A percentile compares a stretch with the other conserved stretches of the same genome.
Conservation (phyloP, 2,797 vertebrate genomes). For the Gymnopithys bicolor region DNA sequence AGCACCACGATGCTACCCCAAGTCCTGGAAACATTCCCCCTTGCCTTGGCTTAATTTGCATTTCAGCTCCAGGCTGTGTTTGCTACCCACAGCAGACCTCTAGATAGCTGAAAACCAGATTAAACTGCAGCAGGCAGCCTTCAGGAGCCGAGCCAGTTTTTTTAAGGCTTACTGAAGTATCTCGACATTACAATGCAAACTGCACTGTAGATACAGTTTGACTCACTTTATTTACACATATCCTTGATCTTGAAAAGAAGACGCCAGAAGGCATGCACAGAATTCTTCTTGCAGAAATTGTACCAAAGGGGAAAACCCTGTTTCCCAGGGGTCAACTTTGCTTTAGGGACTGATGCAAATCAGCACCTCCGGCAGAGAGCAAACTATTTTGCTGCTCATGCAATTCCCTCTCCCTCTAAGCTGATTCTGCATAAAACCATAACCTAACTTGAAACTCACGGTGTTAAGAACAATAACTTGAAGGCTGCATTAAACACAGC, state of each 20-base stretch:
- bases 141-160: not conserved
- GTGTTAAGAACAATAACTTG: constrained; percentile 37
- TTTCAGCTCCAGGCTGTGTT: not conserved
- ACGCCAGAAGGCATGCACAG: not conserved
- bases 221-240: not conserved
- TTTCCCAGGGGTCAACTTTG: constrained; percentile 12
- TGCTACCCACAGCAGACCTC: not conserved
- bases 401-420: constrained; percentile 17
- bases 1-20: accelerated
- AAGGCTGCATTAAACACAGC: not conserved
- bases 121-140: constrained; percentile 14
- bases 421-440: constrained; percentile 34
- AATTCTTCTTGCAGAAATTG: constrained; percentile 13
- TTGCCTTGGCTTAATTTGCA: not conserved
- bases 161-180: constrained; percentile 10
- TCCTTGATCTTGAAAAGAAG: not conserved
- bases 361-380: not conserved
- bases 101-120: not conserved
- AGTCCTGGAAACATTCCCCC: not conserved
- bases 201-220: not conserved
- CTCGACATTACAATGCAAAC: constrained; percentile 7
- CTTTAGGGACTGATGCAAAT: constrained; percentile 48
- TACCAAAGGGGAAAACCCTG: not conserved
- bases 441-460: not conserved
- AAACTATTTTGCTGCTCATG: constrained; percentile 31